A percentile compares a stretch with the other conserved stretches of the same genome.
Evolutionary conservation across 2,113 vertebrate genomes (phyloP).

Genomic region (Beaufortia kweichowensis): DNA sequence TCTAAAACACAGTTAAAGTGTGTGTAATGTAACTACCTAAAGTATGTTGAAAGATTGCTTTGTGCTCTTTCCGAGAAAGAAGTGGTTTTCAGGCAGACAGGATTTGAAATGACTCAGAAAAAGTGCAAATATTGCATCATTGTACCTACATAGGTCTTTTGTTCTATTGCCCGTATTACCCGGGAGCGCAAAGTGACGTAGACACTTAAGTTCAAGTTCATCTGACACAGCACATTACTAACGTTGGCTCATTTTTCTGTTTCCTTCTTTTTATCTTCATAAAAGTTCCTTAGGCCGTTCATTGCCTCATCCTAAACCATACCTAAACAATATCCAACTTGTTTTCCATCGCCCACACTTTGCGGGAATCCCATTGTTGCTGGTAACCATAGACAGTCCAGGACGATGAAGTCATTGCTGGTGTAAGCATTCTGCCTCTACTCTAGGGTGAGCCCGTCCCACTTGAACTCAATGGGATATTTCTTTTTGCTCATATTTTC

Average conservation of each 20-base stretch:
- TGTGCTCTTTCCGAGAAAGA: slow-evolving; percentile 37
- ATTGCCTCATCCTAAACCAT: slow-evolving; percentile 55
- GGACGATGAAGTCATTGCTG: slow-evolving; percentile 73
- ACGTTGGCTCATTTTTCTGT: slow-evolving; percentile 35
- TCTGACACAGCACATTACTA: slow-evolving; percentile 31
- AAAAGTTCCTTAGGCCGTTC: slow-evolving; percentile 54
- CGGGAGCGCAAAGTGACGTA: neutral
- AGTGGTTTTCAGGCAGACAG: slow-evolving; percentile 48
- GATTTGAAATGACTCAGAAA: slow-evolving; percentile 47
- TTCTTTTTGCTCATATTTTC: slow-evolving; percentile 60
- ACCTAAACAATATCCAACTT: slow-evolving; percentile 74
- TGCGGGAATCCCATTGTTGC: slow-evolving; percentile 72
- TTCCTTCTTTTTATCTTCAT: slow-evolving; percentile 54
- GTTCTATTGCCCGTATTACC: slow-evolving; percentile 46
- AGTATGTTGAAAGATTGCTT: slow-evolving; percentile 46
- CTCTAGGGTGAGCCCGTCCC: slow-evolving; percentile 42
- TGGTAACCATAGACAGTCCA: slow-evolving; percentile 70
- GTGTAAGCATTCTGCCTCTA: slow-evolving; percentile 63
- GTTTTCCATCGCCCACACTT: slow-evolving; percentile 68
- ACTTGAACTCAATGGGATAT: slow-evolving; percentile 65
- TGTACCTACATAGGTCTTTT: slow-evolving; percentile 44
- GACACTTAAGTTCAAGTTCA: neutral
- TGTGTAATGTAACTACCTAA: slow-evolving; percentile 20
- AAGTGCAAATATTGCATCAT: slow-evolving; percentile 55
- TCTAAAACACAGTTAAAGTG: too few species aligned